Conservation (phyloP, 2,797 vertebrate genomes). For the Schizothorax lantsangensis region DNA sequence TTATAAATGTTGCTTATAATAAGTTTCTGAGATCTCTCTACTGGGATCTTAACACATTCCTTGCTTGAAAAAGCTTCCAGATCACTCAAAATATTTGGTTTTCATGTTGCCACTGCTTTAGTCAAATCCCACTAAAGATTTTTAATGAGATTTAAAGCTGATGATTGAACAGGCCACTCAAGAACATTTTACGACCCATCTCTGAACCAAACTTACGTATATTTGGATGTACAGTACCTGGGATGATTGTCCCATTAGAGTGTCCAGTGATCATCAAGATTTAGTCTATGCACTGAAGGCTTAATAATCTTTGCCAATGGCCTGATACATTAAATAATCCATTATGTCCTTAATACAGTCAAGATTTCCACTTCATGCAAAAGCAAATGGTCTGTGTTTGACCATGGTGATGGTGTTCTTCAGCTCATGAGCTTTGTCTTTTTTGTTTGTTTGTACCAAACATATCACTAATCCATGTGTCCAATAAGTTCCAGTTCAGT, state of each 20-base stretch:
- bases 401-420: background rate
- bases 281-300: background rate
- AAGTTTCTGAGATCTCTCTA: too few relatives aligned
- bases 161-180: background rate
- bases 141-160: background rate
- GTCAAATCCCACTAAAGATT: background rate
- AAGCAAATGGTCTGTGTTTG: background rate
- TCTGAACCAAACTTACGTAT: background rate
- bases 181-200: background rate
- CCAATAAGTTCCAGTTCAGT: background rate
- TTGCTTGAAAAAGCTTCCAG: background rate
- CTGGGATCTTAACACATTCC: background rate
- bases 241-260: background rate
- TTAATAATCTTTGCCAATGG: background rate
- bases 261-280: background rate
- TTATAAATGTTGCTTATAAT: background rate
- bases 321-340: background rate
- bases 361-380: background rate
- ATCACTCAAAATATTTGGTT: background rate
- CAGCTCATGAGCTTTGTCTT: background rate
- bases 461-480: background rate
- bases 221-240: background rate
- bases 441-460: background rate
- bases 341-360: background rate
- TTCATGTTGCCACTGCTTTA: background rate